Evolutionary conservation across 2,888 invertebrate species (phyloP).

Genomic region (Syrista parreyssii): DNA sequence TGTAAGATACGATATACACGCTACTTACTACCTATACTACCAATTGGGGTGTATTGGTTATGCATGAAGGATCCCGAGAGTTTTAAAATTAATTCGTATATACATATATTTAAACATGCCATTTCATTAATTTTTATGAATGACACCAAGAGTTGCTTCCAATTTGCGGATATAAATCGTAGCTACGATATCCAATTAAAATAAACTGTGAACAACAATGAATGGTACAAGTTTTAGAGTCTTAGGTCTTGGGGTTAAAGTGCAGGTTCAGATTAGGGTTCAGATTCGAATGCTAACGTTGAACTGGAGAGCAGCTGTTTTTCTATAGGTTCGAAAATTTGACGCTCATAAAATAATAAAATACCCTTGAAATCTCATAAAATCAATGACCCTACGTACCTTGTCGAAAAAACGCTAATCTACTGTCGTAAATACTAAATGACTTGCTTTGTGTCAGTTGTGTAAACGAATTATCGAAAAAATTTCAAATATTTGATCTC

Average conservation of each 20-base stretch:
- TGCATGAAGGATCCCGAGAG: too few relatives aligned
- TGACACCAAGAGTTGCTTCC: too few relatives aligned
- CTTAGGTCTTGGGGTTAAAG: neutral
- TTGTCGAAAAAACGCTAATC: slow-evolving; percentile 41
- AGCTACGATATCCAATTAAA: too few relatives aligned
- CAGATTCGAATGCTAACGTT: neutral
- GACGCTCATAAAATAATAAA: slow-evolving; percentile 26
- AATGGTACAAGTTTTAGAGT: too few relatives aligned
- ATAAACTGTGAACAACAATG: too few relatives aligned
- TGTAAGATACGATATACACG: too few relatives aligned
- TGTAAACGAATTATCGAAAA: slow-evolving; percentile 54
- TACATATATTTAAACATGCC: too few relatives aligned
- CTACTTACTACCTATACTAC: too few relatives aligned
- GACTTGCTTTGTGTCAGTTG: slow-evolving; percentile 44
- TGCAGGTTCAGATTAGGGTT: neutral
- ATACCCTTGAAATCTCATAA: slow-evolving; percentile 23
- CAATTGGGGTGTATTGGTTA: neutral
- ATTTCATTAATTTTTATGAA: too few relatives aligned
- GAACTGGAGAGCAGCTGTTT: neutral
- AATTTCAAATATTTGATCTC: slow-evolving; percentile 10
- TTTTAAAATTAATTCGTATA: too few relatives aligned
- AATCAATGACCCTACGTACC: slow-evolving; percentile 9
- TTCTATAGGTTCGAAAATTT: neutral
- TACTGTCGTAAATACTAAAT: slow-evolving; percentile 52
- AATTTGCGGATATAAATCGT: too few relatives aligned